phyloP scores from a whole-genome alignment of 2,888 invertebrate genomes.

The Platynereis dumerilii region DNA sequence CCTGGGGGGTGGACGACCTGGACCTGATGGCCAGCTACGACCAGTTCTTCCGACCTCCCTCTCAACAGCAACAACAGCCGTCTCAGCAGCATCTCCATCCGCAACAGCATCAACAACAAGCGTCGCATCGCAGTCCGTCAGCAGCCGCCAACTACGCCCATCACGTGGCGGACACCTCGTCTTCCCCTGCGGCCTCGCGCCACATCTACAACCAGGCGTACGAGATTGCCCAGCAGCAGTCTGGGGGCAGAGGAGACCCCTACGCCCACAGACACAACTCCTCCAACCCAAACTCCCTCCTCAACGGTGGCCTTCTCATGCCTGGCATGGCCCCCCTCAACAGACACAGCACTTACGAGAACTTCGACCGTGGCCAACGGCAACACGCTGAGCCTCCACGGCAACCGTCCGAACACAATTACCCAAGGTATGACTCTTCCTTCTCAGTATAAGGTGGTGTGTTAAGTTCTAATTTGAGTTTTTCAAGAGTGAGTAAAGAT shows the following conservation, averaged over 20 bases:
- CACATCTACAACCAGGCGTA: slow-evolving; percentile 6
- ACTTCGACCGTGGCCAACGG: no score
- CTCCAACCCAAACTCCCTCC: no score
- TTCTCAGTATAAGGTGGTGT: no score
- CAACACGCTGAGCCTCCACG: background rate
- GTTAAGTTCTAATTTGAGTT: no score
- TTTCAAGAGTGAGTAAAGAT: no score
- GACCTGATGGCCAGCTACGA: slow-evolving; percentile 13
- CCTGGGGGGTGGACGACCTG: slow-evolving; percentile 28
- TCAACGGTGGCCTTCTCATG: background rate
- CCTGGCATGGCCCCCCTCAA: background rate
- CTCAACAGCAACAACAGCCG: slow-evolving; percentile 3
- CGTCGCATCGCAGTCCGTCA: background rate
- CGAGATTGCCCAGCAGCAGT: background rate
- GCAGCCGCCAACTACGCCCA: background rate
- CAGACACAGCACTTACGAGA: slow-evolving; percentile 1
- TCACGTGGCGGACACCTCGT: no score
- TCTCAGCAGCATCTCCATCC: slow-evolving; percentile 7
- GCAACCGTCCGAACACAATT: background rate
- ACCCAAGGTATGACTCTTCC: background rate
- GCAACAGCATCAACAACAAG: no score
- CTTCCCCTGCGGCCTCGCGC: no score
- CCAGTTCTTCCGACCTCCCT: slow-evolving; percentile 9
- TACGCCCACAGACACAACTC: background rate
- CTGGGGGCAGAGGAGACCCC: background rate